These are phyloP conservation scores for Mystacornis crossleyi DNA, from an alignment of 2,113 vertebrate species.

Conservation along the genomic window DNA sequence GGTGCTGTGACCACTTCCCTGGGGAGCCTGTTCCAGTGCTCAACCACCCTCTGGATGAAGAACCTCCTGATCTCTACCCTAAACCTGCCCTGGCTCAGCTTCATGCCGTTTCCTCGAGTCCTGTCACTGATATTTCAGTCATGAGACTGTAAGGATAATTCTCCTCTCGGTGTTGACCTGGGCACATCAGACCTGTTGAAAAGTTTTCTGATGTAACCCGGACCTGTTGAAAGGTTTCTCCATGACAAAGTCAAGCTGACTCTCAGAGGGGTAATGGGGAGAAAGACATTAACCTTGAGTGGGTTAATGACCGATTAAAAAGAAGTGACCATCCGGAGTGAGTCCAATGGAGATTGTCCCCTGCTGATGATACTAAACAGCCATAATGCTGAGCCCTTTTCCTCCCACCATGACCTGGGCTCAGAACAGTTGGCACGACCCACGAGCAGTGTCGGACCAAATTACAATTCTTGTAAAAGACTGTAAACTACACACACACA, in stretches of 20 bases:
- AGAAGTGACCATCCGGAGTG: not conserved
- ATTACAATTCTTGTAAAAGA: not conserved
- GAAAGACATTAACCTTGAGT: not conserved
- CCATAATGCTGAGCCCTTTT: not conserved
- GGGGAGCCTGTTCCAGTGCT: not conserved
- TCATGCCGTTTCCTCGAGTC: not conserved
- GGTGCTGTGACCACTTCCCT: not conserved
- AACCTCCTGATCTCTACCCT: not conserved
- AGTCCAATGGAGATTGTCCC: not conserved
- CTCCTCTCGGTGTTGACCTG: not conserved
- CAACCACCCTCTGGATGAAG: too few species aligned
- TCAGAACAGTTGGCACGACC: not conserved
- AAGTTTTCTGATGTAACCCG: not conserved
- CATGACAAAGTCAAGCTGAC: not conserved
- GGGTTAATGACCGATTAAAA: not conserved
- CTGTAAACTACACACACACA: too few species aligned
- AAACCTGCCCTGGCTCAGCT: not conserved
- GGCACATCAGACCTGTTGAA: not conserved
- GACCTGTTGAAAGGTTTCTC: not conserved
- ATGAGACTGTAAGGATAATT: not conserved
- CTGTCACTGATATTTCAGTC: not conserved
- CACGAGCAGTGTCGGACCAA: not conserved
- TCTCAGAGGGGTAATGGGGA: not conserved
- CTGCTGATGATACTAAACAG: not conserved
- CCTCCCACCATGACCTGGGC: accelerated